A percentile compares a stretch with the other conserved stretches of the same genome.
phyloP scores from a whole-genome alignment of 2,113 vertebrate species.

The Euleptes europaea region DNA sequence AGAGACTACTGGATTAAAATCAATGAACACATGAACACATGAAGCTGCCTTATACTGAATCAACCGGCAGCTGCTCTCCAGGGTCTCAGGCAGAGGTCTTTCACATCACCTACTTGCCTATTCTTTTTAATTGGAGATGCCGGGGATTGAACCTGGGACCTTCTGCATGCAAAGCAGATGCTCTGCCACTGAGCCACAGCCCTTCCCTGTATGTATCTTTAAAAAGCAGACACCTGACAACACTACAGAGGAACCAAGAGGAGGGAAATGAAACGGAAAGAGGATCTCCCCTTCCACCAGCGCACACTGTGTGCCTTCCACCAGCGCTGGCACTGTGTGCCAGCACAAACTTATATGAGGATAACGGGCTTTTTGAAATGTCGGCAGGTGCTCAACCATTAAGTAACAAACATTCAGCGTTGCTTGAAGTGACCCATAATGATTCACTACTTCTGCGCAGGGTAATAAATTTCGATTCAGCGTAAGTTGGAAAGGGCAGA shows the following conservation, averaged over 20 bases:
- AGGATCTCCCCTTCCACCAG: conserved; percentile 12
- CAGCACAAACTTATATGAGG: conserved; percentile 34
- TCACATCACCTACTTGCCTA: too few relatives aligned
- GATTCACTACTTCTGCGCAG: conserved; percentile 13
- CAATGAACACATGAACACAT: too few relatives aligned
- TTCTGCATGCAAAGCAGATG: too few relatives aligned
- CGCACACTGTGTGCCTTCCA: conserved; percentile 29
- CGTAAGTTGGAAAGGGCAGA: conserved; percentile 26
- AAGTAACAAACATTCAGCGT: conserved; percentile 51
- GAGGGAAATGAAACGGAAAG: neutral
- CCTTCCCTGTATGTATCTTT: too few relatives aligned
- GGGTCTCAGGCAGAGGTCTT: too few relatives aligned
- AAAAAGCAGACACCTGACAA: neutral
- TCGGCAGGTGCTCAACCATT: conserved; percentile 46
- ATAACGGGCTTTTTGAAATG: conserved; percentile 43
- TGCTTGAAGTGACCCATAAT: conserved; percentile 29
- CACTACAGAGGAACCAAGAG: neutral
- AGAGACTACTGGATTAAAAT: neutral
- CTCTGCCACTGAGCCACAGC: too few relatives aligned
- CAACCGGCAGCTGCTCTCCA: too few relatives aligned
- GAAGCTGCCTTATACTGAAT: too few relatives aligned
- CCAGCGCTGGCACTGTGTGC: conserved; percentile 44
- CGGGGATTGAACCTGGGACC: too few relatives aligned
- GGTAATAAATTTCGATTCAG: conserved; percentile 45
- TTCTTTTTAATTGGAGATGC: too few relatives aligned